Percentiles rank a stretch among this genome's conserved stretches.
Conservation (phyloP, 2,113 vertebrate species). For the Chrysemys picta region DNA sequence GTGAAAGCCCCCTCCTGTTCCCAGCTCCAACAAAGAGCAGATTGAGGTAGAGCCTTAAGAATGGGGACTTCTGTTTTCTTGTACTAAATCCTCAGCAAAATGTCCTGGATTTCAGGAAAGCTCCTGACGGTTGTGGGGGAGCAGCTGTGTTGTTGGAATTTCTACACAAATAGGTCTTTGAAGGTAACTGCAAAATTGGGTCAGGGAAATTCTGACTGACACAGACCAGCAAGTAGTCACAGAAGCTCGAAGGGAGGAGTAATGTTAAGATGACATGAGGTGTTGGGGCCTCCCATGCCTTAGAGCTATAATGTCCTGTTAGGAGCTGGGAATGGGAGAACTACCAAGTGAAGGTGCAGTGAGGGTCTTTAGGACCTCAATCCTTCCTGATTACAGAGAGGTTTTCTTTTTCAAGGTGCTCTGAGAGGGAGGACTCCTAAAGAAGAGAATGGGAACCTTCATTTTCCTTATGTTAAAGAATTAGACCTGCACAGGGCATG, state of each 20-base stretch:
- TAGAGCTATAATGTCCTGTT: background rate
- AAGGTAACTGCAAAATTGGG: background rate
- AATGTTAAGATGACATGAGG: fast-evolving
- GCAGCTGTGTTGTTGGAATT: fast-evolving
- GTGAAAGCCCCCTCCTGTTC: background rate
- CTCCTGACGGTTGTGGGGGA: fast-evolving
- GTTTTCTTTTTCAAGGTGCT: background rate
- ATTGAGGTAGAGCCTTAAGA: background rate
- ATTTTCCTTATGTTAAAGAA: background rate
- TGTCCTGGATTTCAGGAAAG: background rate
- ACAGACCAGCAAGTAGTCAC: background rate
- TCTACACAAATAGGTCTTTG: background rate
- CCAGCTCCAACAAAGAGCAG: background rate
- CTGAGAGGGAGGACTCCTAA: background rate
- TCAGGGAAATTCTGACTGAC: fast-evolving
- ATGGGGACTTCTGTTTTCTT: background rate
- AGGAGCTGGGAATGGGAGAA: background rate
- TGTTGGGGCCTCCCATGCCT: background rate
- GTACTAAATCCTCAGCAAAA: background rate
- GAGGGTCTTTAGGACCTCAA: background rate
- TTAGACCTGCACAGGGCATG: fast-evolving
- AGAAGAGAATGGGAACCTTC: background rate
- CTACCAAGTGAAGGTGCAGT: fast-evolving
- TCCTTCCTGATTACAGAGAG: background rate
- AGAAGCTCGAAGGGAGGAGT: background rate